These are phyloP conservation scores for Tachina fera DNA, from an alignment of 2,888 invertebrate species.

Conservation along the genomic window DNA sequence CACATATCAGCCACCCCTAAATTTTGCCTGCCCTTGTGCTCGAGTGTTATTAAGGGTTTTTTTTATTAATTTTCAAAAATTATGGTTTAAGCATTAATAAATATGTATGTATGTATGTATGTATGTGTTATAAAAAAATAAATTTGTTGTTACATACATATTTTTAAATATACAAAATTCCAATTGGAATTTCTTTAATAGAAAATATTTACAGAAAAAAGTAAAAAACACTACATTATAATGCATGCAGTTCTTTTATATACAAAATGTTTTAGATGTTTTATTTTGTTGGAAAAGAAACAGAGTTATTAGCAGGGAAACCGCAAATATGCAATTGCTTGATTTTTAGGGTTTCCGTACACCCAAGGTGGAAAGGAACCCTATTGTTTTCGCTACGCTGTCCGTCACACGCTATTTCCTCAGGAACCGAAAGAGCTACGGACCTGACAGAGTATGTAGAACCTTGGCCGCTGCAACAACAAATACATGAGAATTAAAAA, in stretches of 20 bases:
- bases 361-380: no score
- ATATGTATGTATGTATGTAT: no score
- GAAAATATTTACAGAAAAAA: neutral
- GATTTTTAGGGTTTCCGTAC: no score
- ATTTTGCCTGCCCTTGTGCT: constrained; percentile 21
- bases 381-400: no score
- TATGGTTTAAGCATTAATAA: constrained; percentile 62
- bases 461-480: no score
- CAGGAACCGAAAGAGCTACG: no score
- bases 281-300: neutral
- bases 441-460: no score
- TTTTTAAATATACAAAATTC: constrained; percentile 42
- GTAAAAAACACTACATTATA: constrained; percentile 37
- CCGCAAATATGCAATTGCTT: no score
- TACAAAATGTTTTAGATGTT: neutral
- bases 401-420: no score
- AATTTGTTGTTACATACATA: constrained; percentile 9
- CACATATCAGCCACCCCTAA: constrained; percentile 42
- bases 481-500: no score
- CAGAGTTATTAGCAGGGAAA: constrained; percentile 2
- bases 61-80: constrained; percentile 53
- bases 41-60: constrained; percentile 54
- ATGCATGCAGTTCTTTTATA: constrained; percentile 43
- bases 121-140: constrained; percentile 43
- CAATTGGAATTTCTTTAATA: constrained; percentile 62